A percentile compares a stretch with the other conserved stretches of the same genome.
Conservation (phyloP, 2,797 vertebrate genomes). For the Aplochiton taeniatus region DNA sequence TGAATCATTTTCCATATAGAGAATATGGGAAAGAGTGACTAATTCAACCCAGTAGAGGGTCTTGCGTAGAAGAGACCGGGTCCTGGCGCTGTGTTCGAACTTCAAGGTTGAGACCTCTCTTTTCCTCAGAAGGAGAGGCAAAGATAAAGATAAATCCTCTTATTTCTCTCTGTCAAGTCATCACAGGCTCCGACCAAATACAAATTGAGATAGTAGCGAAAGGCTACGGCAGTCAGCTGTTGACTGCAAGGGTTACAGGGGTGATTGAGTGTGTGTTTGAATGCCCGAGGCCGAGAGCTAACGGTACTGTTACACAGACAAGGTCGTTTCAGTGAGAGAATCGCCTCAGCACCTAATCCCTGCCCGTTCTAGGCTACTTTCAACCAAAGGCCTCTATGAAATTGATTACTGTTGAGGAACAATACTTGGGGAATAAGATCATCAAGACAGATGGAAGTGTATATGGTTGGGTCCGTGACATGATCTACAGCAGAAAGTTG, state of each 20-base stretch:
- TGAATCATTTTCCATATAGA: not conserved
- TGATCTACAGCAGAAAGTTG: slow-evolving; percentile 13
- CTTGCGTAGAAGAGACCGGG: slow-evolving; percentile 13
- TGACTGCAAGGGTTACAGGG: slow-evolving; percentile 73
- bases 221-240: slow-evolving; percentile 66
- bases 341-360: slow-evolving; percentile 70
- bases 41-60: not conserved
- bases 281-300: slow-evolving; percentile 77
- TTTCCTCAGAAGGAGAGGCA: slow-evolving; percentile 62
- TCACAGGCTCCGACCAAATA: slow-evolving; percentile 72
- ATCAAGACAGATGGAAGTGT: slow-evolving; percentile 65
- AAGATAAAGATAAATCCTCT: slow-evolving; percentile 76
- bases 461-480: slow-evolving; percentile 35
- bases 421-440: slow-evolving; percentile 64
- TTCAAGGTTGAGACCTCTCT: slow-evolving; percentile 65
- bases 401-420: slow-evolving; percentile 65
- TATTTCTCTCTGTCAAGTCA: slow-evolving; percentile 79
- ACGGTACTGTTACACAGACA: slow-evolving; percentile 76
- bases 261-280: slow-evolving; percentile 81
- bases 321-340: slow-evolving; percentile 70
- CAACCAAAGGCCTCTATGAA: slow-evolving; percentile 58
- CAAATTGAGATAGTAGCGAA: slow-evolving; percentile 78
- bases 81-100: slow-evolving; percentile 50
- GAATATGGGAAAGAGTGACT: not conserved
- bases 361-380: slow-evolving; percentile 58